Base-by-base conservation (phyloP, 2,888 invertebrate genomes). In the Dorcus hopei region DNA sequence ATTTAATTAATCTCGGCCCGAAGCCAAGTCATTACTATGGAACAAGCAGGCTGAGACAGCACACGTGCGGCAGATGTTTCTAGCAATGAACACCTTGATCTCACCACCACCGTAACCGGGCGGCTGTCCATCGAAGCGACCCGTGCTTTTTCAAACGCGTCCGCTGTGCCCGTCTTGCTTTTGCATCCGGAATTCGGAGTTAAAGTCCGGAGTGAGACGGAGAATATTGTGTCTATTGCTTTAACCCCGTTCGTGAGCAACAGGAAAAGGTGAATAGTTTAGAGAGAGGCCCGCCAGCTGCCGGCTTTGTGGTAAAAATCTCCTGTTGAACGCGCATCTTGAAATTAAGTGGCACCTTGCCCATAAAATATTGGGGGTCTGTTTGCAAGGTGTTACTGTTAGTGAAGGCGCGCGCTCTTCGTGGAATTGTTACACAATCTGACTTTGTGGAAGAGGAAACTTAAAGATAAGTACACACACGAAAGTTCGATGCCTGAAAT, bases 11-110 rank as follows among this genome's bases (percentile, higher is more conserved):
- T 64, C 64, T 62, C 39, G 59, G 58, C 50, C 54, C 58, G 60
- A 62, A 50, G 59, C 61, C 54, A 45, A 61, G 55, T 65, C 63
- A 63, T 65, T 65, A 63, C 63, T 57, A 61, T 61, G 57, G 55
- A 52, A 33, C 26, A 33, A 33, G 26, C 26, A 33, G 26, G 26
- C 26, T 33, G 26, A 5, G 54, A 5, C 53, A 55, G 58, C 57
- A 65, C 65, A 65, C 65, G 65, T 65, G 65, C 65, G 65, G 63
- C 65, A 65, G 65, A 63, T 65, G 65, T 61, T 58, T 58, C 60
- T 57, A 57, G 60, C 54, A 56, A 54, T 61, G 61, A 50, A 64
- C 64, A 64, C 64, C 64, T 64, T 64, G 61, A 56, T 48, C 52
- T 55, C 40, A 57, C 57, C 64, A 64, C 61, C 64, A 61, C 19